Evolutionary conservation across 2,888 invertebrate species (phyloP).

Genomic region (Drosophila meridiana): DNA sequence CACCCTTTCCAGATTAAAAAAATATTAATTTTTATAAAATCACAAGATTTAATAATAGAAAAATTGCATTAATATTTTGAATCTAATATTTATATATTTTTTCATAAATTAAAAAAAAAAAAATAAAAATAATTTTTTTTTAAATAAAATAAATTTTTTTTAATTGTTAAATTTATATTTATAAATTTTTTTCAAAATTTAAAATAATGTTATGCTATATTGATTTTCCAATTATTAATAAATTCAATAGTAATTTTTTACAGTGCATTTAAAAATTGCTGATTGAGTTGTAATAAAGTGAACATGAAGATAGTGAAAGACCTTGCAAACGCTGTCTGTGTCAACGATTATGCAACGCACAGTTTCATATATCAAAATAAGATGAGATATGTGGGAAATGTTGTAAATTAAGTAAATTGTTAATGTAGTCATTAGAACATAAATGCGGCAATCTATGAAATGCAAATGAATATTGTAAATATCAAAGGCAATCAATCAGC

Average conservation of each 20-base stretch:
- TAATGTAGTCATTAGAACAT: neutral
- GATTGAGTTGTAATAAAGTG: slow-evolving; percentile 25
- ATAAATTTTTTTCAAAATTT: too few relatives aligned
- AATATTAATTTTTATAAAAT: too few relatives aligned
- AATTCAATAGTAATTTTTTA: neutral
- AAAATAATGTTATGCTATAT: neutral
- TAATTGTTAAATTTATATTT: too few relatives aligned
- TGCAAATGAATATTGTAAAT: slow-evolving; percentile 10
- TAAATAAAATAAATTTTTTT: too few relatives aligned
- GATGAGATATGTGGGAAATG: slow-evolving; percentile 26
- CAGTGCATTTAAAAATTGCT: slow-evolving; percentile 9
- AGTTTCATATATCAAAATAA: slow-evolving; percentile 18
- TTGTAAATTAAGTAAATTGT: neutral
- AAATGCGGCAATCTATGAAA: neutral
- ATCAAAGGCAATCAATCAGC: slow-evolving; percentile 22
- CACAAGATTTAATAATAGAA: too few relatives aligned
- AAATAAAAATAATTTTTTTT: too few relatives aligned
- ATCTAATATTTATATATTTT: too few relatives aligned
- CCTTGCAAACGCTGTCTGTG: slow-evolving; percentile 12
- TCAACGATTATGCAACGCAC: slow-evolving; percentile 21
- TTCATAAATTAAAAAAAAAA: too few relatives aligned
- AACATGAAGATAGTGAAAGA: slow-evolving; percentile 12
- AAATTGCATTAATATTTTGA: too few relatives aligned
- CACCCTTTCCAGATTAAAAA: too few relatives aligned
- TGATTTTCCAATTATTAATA: neutral